A percentile compares a stretch with the other conserved stretches of the same genome.
Conservation (phyloP, 2,888 invertebrate species). For the Hydroisotoma schaefferi region DNA sequence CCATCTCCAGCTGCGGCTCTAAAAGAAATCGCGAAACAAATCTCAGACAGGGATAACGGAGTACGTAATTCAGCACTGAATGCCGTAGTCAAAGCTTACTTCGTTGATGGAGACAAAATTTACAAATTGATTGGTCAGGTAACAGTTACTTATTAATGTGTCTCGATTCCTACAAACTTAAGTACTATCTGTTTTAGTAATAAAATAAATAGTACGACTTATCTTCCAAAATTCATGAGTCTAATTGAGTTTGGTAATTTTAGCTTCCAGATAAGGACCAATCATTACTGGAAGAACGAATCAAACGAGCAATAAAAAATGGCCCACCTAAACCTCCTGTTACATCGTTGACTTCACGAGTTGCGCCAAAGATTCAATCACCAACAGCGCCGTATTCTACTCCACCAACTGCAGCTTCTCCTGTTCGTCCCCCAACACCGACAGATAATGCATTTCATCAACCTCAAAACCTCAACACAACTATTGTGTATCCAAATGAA, state of each 20-base stretch:
- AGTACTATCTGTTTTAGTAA: too few species aligned
- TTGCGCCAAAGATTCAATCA: neutral
- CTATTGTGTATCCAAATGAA: neutral
- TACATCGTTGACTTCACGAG: neutral
- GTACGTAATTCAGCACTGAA: conserved; percentile 95
- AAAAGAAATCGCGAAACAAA: conserved; percentile 88
- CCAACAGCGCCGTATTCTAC: conserved; percentile 41
- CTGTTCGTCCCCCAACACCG: conserved; percentile 1
- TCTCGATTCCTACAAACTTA: too few species aligned
- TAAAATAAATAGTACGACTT: neutral
- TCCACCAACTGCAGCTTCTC: neutral
- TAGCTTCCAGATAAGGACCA: conserved; percentile 91
- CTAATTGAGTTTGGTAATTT: neutral
- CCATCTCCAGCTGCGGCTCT: conserved; percentile 75
- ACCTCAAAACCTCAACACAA: conserved; percentile 27
- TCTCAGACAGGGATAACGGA: conserved; percentile 91
- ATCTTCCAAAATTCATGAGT: neutral
- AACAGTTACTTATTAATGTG: too few species aligned
- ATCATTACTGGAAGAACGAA: conserved; percentile 89
- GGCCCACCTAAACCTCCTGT: conserved; percentile 42
- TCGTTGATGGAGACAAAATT: conserved; percentile 83
- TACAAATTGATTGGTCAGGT: conserved; percentile 89
- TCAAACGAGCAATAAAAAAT: conserved; percentile 74
- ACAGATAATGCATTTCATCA: conserved; percentile 19
- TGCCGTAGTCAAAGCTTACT: conserved; percentile 84